These are phyloP conservation scores for Chroicocephalus ridibundus DNA, from an alignment of 2,113 vertebrate genomes.

Conservation along the genomic window DNA sequence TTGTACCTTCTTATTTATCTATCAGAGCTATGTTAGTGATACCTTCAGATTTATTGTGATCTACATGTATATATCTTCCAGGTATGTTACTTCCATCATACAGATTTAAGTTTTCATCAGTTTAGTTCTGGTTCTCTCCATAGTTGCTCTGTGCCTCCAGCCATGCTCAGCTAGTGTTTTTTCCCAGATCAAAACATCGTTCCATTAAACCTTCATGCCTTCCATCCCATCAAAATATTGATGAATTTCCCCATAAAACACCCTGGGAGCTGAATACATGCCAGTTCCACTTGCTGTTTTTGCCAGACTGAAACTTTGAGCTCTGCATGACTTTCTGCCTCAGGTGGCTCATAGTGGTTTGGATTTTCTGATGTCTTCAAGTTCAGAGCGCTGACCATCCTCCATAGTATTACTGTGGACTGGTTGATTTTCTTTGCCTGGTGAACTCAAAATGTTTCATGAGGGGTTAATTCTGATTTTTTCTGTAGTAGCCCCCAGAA, in stretches of 20 bases:
- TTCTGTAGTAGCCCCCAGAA: neutral
- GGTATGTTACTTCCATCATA: neutral
- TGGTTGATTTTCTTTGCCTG: conserved; percentile 5
- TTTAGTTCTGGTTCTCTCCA: neutral
- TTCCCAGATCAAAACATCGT: conserved; percentile 39
- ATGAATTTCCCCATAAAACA: conserved; percentile 46
- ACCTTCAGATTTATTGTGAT: neutral
- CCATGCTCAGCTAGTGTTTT: conserved; percentile 1
- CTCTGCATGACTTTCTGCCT: conserved; percentile 47
- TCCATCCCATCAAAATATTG: conserved; percentile 58
- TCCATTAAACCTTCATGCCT: conserved; percentile 58
- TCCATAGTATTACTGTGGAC: neutral
- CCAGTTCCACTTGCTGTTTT: conserved; percentile 40
- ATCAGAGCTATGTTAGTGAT: neutral
- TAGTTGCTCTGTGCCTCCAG: conserved; percentile 13
- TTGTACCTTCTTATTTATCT: neutral
- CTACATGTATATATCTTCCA: neutral
- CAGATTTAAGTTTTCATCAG: neutral
- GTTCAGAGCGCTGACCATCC: conserved; percentile 26
- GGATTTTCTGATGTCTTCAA: conserved; percentile 27
- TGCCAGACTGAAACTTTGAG: conserved; percentile 27
- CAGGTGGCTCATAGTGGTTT: conserved; percentile 18
- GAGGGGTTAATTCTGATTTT: conserved; percentile 10
- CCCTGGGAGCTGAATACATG: conserved; percentile 12
- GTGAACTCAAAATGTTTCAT: neutral